phyloP scores from a whole-genome alignment of 2,888 invertebrate species.

The Carterocephalus palaemon region DNA sequence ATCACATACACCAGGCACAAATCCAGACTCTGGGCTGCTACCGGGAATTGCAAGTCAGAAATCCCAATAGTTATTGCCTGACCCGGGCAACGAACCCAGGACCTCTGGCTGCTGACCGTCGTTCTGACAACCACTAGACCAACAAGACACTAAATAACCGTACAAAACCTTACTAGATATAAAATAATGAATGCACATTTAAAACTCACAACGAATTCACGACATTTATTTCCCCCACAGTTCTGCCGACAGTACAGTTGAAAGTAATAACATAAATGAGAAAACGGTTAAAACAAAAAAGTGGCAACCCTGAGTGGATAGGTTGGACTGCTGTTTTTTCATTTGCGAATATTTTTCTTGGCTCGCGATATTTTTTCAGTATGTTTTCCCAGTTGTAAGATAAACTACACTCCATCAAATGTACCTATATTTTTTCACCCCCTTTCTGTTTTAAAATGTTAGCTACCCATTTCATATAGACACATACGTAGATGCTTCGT shows the following conservation, averaged over 20 bases:
- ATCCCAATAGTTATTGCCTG: too few relatives aligned
- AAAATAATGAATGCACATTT: conserved; percentile 8
- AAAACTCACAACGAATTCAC: conserved; percentile 13
- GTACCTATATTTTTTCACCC: conserved; percentile 60
- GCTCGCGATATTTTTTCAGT: conserved; percentile 74
- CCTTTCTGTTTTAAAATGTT: conserved; percentile 29
- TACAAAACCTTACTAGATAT: not conserved
- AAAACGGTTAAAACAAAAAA: conserved; percentile 22
- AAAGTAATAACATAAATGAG: conserved; percentile 22
- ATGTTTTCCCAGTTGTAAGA: conserved; percentile 77
- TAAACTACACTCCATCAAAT: conserved; percentile 77
- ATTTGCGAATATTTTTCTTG: conserved; percentile 78
- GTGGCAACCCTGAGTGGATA: conserved; percentile 52
- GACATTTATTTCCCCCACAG: conserved; percentile 13
- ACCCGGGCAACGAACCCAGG: too few relatives aligned
- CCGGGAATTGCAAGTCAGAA: too few relatives aligned
- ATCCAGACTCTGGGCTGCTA: too few relatives aligned
- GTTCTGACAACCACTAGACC: too few relatives aligned
- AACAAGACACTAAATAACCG: too few relatives aligned
- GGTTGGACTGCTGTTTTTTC: conserved; percentile 73
- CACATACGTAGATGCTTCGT: too few relatives aligned
- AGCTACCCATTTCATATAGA: not conserved
- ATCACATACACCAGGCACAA: too few relatives aligned
- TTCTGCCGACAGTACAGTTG: conserved; percentile 20
- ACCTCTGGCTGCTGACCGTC: too few relatives aligned